These are phyloP conservation scores for Gambelia wislizenii DNA, from an alignment of 2,797 vertebrate genomes.

Conservation along the genomic window DNA sequence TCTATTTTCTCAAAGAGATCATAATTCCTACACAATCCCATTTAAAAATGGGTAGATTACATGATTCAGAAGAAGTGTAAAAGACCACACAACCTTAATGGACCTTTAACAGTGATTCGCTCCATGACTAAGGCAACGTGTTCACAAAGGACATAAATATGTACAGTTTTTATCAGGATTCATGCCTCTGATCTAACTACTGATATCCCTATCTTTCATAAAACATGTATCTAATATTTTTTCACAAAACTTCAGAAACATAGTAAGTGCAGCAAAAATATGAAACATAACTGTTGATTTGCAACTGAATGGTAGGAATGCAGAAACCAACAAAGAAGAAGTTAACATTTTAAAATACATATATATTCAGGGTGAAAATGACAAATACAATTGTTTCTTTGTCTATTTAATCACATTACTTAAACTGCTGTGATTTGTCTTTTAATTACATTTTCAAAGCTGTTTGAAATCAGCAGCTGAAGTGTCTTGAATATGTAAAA, in stretches of 20 bases:
- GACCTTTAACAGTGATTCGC: background rate
- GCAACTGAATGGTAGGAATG: background rate
- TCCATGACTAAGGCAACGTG: background rate
- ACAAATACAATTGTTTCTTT: background rate
- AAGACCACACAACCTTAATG: background rate
- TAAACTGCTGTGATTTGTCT: constrained; percentile 38
- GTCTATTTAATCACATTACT: constrained; percentile 34
- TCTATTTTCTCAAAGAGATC: background rate
- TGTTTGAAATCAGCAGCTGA: constrained; percentile 14
- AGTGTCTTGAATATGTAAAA: constrained; percentile 13
- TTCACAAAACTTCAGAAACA: background rate
- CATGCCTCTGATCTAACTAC: background rate
- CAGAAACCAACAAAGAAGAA: background rate
- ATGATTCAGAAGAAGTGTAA: background rate
- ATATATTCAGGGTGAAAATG: background rate
- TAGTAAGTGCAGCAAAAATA: background rate
- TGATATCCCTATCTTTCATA: background rate
- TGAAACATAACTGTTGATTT: background rate
- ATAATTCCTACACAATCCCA: background rate
- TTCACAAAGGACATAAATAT: background rate
- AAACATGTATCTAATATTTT: background rate
- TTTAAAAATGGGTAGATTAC: background rate
- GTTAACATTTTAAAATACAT: background rate
- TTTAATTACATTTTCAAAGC: constrained; percentile 45
- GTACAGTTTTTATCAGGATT: background rate